A percentile compares a stretch with the other conserved stretches of the same genome.
phyloP scores from a whole-genome alignment of 2,113 vertebrate species.

The Ammospiza caudacuta region DNA sequence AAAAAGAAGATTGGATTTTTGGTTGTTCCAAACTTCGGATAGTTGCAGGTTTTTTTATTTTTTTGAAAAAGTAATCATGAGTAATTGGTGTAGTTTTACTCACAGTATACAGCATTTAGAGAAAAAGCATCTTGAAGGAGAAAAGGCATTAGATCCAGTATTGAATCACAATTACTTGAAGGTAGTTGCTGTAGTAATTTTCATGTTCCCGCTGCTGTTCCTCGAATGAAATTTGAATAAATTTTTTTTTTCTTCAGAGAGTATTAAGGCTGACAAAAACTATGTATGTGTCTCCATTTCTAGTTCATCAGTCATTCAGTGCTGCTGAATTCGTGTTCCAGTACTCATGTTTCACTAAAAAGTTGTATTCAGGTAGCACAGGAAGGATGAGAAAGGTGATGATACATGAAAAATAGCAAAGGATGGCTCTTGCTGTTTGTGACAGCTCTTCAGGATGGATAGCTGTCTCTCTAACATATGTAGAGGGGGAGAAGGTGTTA shows the following conservation, averaged over 20 bases:
- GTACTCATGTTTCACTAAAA: not conserved
- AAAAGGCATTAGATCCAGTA: not conserved
- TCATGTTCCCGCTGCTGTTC: not conserved
- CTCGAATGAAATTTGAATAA: not conserved
- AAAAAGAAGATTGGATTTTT: not conserved
- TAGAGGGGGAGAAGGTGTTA: not conserved
- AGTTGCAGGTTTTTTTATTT: not conserved
- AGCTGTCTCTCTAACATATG: not conserved
- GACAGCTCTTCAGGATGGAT: not conserved
- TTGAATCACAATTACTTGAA: not conserved
- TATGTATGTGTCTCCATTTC: not conserved
- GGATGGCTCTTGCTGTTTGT: not conserved
- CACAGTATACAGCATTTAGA: not conserved
- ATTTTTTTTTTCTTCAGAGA: not conserved
- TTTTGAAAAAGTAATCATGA: not conserved
- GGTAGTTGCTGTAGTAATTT: not conserved
- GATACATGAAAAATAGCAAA: not conserved
- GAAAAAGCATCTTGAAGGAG: not conserved
- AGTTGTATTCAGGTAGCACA: not conserved
- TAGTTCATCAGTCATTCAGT: not conserved
- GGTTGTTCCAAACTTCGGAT: not conserved
- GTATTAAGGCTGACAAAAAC: not conserved
- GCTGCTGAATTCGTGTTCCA: not conserved
- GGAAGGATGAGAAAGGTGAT: not conserved
- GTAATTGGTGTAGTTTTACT: not conserved